Conservation (phyloP, 2,113 vertebrate species). For the Ciconia boyciana region DNA sequence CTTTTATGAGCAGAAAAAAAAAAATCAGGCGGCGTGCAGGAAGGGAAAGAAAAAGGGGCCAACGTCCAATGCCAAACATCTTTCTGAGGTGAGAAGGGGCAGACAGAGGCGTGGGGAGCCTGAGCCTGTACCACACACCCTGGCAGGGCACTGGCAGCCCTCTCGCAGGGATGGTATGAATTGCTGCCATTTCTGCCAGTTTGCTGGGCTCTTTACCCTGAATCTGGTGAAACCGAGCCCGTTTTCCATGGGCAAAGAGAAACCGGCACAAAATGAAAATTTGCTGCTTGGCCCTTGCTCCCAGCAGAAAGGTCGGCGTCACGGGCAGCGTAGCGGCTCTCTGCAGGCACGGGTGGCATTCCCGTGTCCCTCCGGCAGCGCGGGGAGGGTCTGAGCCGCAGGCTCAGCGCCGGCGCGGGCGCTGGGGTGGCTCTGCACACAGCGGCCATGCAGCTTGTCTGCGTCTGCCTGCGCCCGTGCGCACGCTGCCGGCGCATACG, state of each 20-base stretch:
- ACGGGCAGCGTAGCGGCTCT: fast-evolving
- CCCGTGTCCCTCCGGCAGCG: fast-evolving
- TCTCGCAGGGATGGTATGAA: fast-evolving
- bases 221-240: background rate
- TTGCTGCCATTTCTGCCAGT: background rate
- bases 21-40: background rate
- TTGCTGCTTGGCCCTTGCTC: background rate
- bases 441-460: background rate
- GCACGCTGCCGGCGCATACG: fast-evolving
- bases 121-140: fast-evolving
- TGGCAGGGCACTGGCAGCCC: background rate
- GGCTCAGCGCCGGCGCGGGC: fast-evolving
- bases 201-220: fast-evolving
- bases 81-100: too few species aligned
- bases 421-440: background rate
- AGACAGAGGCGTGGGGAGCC: background rate
- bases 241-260: fast-evolving
- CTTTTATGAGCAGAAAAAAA: background rate
- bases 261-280: background rate
- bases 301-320: fast-evolving
- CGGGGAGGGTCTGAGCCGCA: fast-evolving
- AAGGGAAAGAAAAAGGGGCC: background rate
- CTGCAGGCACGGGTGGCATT: background rate
- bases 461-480: fast-evolving
- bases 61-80: background rate